Evolutionary conservation across 2,113 vertebrate genomes (phyloP).

Genomic region (Sterrhoptilus dennistouni): DNA sequence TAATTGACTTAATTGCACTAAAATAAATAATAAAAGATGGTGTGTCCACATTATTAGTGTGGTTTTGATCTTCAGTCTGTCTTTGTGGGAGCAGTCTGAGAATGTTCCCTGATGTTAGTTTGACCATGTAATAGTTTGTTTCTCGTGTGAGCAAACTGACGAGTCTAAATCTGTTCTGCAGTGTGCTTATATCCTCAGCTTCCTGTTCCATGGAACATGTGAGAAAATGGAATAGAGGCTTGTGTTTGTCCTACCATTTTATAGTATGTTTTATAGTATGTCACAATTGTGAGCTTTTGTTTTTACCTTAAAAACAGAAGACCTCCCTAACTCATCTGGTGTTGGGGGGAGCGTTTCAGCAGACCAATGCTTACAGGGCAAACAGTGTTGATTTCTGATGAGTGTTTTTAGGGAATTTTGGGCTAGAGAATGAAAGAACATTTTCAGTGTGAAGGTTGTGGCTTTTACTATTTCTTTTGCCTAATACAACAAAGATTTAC

Average conservation of each 20-base stretch:
- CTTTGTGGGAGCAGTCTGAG: background rate
- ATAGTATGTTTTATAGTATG: background rate
- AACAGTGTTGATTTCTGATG: background rate
- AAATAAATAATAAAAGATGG: background rate
- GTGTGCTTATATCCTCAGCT: background rate
- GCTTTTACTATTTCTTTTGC: background rate
- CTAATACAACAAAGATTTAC: background rate
- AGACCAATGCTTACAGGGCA: background rate
- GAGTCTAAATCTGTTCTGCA: background rate
- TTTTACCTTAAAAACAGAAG: background rate
- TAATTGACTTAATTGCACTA: background rate
- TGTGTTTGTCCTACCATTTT: background rate
- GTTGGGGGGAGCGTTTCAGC: background rate
- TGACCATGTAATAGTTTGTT: background rate
- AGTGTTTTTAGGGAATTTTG: background rate
- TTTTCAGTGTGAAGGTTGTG: background rate
- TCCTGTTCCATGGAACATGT: background rate
- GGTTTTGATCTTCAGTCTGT: background rate
- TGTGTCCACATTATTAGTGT: background rate
- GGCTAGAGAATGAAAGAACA: background rate
- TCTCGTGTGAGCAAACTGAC: background rate
- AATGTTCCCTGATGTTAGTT: background rate
- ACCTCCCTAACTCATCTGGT: background rate
- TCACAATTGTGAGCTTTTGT: background rate
- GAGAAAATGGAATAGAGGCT: background rate